A percentile compares a stretch with the other conserved stretches of the same genome.
phyloP scores from a whole-genome alignment of 2,113 vertebrate species.

The Oreamnos americanus region DNA sequence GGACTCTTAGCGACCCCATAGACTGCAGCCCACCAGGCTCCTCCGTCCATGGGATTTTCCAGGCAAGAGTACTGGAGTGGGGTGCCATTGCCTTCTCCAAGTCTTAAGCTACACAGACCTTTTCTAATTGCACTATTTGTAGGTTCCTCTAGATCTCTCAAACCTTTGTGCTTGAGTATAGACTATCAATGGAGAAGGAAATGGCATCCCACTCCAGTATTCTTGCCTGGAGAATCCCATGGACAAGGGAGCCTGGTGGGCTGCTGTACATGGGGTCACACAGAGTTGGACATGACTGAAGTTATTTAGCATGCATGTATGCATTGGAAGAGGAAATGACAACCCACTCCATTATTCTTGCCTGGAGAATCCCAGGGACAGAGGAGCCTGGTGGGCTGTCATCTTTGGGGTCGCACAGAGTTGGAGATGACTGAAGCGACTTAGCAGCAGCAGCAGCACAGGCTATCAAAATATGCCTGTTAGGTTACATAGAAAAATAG shows the following conservation, averaged over 20 bases:
- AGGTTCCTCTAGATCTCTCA: not conserved
- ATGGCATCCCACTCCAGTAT: not conserved
- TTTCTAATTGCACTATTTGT: not conserved
- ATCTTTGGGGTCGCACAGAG: not conserved
- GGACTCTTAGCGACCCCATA: rapidly evolving
- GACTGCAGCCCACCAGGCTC: too few species aligned
- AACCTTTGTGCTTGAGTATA: not conserved
- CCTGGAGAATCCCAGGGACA: not conserved
- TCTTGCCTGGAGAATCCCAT: not conserved
- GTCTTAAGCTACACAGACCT: too few species aligned
- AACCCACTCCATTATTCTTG: not conserved
- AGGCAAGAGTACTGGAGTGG: too few species aligned
- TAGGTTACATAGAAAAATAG: conserved; percentile 6
- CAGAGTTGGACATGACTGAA: too few species aligned
- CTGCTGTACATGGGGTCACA: too few species aligned
- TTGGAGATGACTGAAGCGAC: rapidly evolving
- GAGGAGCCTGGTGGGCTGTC: not conserved
- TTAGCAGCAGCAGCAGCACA: not conserved
- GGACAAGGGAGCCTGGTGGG: not conserved
- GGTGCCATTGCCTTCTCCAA: too few species aligned
- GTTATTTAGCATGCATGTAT: too few species aligned
- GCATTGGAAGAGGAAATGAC: not conserved
- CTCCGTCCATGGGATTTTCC: too few species aligned
- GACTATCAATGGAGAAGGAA: not conserved
- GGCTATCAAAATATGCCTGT: not conserved